A percentile compares a stretch with the other conserved stretches of the same genome.
Evolutionary conservation across 1,140 invertebrate genomes (phyloP).

Genomic region (Campoletis sonorensis): DNA sequence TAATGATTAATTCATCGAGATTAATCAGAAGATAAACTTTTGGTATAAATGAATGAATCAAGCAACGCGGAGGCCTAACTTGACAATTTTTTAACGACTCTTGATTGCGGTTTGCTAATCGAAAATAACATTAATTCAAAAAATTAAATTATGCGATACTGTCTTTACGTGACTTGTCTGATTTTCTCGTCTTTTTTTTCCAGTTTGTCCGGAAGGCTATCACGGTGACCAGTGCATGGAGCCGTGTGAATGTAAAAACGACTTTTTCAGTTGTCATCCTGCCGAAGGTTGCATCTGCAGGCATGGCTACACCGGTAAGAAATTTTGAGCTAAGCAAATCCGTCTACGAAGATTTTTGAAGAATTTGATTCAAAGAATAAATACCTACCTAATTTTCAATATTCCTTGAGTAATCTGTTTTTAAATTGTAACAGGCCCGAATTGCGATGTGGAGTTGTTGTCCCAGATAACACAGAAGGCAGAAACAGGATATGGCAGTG

Average conservation of each 20-base stretch:
- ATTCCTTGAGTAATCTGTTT: neutral
- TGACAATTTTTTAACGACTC: no score
- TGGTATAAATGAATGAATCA: no score
- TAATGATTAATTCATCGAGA: no score
- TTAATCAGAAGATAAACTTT: no score
- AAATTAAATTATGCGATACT: neutral
- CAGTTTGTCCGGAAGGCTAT: conserved; percentile 93
- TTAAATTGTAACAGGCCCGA: conserved; percentile 67
- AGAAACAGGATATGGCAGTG: conserved; percentile 75
- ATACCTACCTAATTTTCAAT: neutral
- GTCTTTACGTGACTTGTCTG: neutral
- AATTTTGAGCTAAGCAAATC: conserved; percentile 44
- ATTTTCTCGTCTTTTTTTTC: no score
- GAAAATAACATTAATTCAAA: neutral
- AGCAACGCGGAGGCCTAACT: no score
- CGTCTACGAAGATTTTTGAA: neutral
- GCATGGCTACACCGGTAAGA: conserved; percentile 84
- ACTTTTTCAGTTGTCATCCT: conserved; percentile 87
- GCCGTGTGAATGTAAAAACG: conserved; percentile 85
- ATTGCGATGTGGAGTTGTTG: conserved; percentile 75
- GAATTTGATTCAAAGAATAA: neutral
- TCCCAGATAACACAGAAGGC: conserved; percentile 68
- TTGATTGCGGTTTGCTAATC: no score
- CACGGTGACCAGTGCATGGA: conserved; percentile 92
- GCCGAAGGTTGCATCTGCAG: conserved; percentile 88